Percentiles rank a stretch among this genome's conserved stretches.
Conservation (phyloP, 2,113 vertebrate species). For the Pteruthius melanotis region DNA sequence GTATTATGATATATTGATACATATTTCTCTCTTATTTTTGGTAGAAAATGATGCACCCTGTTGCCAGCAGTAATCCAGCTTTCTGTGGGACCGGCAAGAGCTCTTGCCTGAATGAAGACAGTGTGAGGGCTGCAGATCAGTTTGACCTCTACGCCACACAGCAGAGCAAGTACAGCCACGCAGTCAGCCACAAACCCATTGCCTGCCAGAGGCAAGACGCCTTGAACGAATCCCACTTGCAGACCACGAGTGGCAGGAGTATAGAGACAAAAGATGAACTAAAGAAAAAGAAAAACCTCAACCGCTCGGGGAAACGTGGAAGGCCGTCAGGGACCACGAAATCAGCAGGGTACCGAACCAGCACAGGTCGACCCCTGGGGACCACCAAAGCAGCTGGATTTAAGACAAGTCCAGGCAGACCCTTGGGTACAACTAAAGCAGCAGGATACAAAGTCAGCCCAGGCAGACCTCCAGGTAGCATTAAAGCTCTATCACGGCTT, state of each 20-base stretch:
- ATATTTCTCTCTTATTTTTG: slow-evolving; percentile 56
- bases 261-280: slow-evolving; percentile 83
- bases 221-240: slow-evolving; percentile 76
- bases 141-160: slow-evolving; percentile 91
- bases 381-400: slow-evolving; percentile 98
- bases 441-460: slow-evolving; percentile 98
- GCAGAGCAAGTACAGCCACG: slow-evolving; percentile 83
- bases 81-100: slow-evolving; percentile 91
- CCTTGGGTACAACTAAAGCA: slow-evolving; percentile 94
- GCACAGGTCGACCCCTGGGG: slow-evolving; percentile 93
- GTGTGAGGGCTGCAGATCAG: slow-evolving; percentile 83
- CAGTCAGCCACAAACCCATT: slow-evolving; percentile 87
- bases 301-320: slow-evolving; percentile 90
- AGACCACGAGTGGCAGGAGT: slow-evolving; percentile 77
- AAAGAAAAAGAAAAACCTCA: slow-evolving; percentile 92
- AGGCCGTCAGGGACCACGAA: slow-evolving; percentile 95
- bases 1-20: not conserved
- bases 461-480: slow-evolving; percentile 95
- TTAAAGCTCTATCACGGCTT: slow-evolving; percentile 94
- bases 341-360: slow-evolving; percentile 96
- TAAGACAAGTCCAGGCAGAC: slow-evolving; percentile 97
- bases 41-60: slow-evolving; percentile 96
- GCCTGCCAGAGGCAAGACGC: slow-evolving; percentile 87
- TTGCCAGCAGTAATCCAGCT: slow-evolving; percentile 84
- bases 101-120: slow-evolving; percentile 89